phyloP scores from a whole-genome alignment of 2,113 vertebrate species.

The Neoarius graeffei region DNA sequence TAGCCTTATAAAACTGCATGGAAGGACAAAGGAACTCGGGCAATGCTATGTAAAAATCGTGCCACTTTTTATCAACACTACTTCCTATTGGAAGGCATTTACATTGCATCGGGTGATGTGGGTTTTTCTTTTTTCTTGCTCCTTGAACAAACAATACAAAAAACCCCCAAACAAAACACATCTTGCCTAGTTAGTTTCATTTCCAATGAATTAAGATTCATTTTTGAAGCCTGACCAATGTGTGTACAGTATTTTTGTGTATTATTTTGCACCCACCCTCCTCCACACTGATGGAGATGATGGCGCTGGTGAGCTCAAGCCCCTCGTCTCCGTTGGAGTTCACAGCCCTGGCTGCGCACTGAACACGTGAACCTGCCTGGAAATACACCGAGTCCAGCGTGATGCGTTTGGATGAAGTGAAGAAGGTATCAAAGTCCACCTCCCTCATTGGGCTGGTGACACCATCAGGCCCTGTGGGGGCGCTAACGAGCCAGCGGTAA shows the following conservation, averaged over 20 bases:
- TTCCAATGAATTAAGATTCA: not conserved
- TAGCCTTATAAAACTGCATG: not conserved
- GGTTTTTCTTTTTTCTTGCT: not conserved
- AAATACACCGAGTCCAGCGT: slow-evolving; percentile 83
- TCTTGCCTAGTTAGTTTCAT: not conserved
- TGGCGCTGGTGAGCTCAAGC: slow-evolving; percentile 79
- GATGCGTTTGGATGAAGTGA: slow-evolving; percentile 82
- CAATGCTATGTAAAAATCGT: not conserved
- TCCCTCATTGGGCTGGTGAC: slow-evolving; percentile 83
- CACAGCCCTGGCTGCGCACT: slow-evolving; percentile 79
- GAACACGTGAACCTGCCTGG: slow-evolving; percentile 80
- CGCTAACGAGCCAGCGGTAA: slow-evolving; percentile 81
- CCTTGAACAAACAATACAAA: not conserved
- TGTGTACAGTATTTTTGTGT: not conserved
- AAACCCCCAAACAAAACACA: too few relatives aligned
- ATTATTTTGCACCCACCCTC: slow-evolving; percentile 68
- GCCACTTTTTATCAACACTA: not conserved
- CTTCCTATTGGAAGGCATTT: not conserved
- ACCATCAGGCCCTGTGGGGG: slow-evolving; percentile 75
- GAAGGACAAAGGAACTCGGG: not conserved
- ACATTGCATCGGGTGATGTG: not conserved
- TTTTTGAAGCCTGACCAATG: not conserved
- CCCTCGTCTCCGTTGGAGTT: slow-evolving; percentile 76
- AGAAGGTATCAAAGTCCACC: slow-evolving; percentile 82
- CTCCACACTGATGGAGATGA: slow-evolving; percentile 72